Base-by-base conservation (phyloP, 2,113 vertebrate species). In the Cranoglanis bouderius region DNA sequence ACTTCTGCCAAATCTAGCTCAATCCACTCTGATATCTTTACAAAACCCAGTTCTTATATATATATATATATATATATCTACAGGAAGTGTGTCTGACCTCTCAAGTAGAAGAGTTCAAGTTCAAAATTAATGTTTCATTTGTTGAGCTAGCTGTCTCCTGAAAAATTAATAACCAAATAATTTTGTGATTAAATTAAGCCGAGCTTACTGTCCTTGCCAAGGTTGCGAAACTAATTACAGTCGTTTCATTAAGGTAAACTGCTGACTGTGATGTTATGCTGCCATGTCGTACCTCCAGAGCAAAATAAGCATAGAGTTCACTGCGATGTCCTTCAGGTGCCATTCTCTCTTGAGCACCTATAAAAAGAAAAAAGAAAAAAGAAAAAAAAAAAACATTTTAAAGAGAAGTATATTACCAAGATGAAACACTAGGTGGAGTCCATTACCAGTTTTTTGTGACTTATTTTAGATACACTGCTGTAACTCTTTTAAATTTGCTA, bases 231-330 rank as follows among this genome's bases (percentile, higher is more conserved):
- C 18, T 32, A 65, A 87, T 63, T 21, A 78, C 72, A 63, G 38
- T 77, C 8, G 40, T 61, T 74, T 74, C 16, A 77, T 65, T 43
- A 43, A 61, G 43, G 77, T 35, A 51, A 72, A 82, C 65, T 19
- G 14, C 46, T 53, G 32, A 57, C 24, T 35, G 19, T 38, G 14
- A 43, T n/a, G 13, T 82, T n/a, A 46, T 59, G 14, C 43, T 61
- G 63, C 57, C 16, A 43, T 82, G 51, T 87, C 95, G 95, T 96
- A 97, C 97, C 97, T 97, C 96, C 38, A 93, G 88, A 91, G 96
- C 91, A n/a, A 96, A 0, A 88, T 95, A 96, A 88, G 93, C 94
- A 12, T 92, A 94, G 21, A 94, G 89, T 14, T 87, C 85, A 24
- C 85, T 43, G 80, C 85, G 74, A 88, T 90, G 95, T 92, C 90